Conservation (phyloP, 2,797 vertebrate genomes). For the Coilia nasus region DNA sequence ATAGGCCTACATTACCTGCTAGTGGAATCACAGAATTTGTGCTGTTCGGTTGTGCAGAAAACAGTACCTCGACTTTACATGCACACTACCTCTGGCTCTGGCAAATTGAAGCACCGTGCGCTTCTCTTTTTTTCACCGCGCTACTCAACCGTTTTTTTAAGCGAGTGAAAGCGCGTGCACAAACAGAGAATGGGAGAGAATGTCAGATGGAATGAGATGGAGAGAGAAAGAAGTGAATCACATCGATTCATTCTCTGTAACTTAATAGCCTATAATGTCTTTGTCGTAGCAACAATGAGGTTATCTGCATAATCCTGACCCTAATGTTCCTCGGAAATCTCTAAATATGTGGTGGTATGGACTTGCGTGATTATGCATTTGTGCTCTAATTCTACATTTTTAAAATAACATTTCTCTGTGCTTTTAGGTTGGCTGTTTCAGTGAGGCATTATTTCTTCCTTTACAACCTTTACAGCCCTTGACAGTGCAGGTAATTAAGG, state of each 20-base stretch:
- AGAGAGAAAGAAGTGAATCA: background rate
- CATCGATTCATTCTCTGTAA: background rate
- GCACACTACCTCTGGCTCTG: background rate
- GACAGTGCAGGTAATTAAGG: background rate
- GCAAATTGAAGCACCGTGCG: background rate
- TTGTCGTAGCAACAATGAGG: background rate
- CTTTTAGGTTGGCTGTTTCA: too few relatives aligned
- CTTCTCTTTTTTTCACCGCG: background rate
- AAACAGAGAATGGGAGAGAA: background rate
- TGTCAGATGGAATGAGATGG: background rate
- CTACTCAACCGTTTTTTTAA: background rate
- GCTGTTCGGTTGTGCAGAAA: background rate
- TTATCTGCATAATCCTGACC: background rate
- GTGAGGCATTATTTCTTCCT: background rate
- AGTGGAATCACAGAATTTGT: background rate
- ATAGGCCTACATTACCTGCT: background rate
- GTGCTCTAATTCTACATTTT: background rate
- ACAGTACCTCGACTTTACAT: background rate
- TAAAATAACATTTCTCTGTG: too few relatives aligned
- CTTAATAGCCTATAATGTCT: too few relatives aligned
- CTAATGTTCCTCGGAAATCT: background rate
- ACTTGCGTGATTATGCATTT: background rate
- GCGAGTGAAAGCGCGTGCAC: background rate
- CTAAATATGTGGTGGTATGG: background rate
- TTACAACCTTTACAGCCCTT: background rate